A percentile compares a stretch with the other conserved stretches of the same genome.
Evolutionary conservation across 2,888 invertebrate genomes (phyloP).

Genomic region (Epistrophe grossulariae): DNA sequence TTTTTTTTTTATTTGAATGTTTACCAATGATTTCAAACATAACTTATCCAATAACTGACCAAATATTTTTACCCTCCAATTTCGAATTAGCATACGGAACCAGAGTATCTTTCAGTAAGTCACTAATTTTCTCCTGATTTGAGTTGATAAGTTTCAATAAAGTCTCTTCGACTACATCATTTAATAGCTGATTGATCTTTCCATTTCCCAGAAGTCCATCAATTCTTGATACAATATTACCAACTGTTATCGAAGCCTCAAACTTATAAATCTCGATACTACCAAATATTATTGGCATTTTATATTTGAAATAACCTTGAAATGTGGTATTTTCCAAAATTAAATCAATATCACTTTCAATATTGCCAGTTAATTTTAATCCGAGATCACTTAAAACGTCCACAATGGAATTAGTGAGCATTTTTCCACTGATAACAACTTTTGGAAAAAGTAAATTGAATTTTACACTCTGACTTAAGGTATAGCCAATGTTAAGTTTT

Average conservation of each 20-base stretch:
- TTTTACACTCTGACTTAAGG: slow-evolving; percentile 79
- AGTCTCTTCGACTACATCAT: slow-evolving; percentile 79
- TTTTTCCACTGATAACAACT: slow-evolving; percentile 77
- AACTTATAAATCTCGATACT: slow-evolving; percentile 81
- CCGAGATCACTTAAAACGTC: slow-evolving; percentile 78
- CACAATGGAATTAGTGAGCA: slow-evolving; percentile 78
- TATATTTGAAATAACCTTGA: slow-evolving; percentile 81
- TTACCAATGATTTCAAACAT: too few relatives aligned
- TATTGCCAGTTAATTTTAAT: slow-evolving; percentile 79
- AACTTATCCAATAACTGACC: slow-evolving; percentile 68
- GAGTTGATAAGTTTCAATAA: slow-evolving; percentile 79
- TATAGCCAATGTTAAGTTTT: slow-evolving; percentile 80
- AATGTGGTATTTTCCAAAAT: slow-evolving; percentile 79
- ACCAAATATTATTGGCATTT: slow-evolving; percentile 80
- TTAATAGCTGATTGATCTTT: slow-evolving; percentile 78
- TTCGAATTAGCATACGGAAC: slow-evolving; percentile 79
- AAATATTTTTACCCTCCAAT: slow-evolving; percentile 80
- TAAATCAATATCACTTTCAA: slow-evolving; percentile 79
- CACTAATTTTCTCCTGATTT: slow-evolving; percentile 79
- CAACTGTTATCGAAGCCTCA: slow-evolving; percentile 77
- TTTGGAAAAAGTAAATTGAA: slow-evolving; percentile 79
- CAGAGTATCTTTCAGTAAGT: slow-evolving; percentile 77
- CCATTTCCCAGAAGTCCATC: slow-evolving; percentile 79
- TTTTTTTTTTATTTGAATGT: not conserved
- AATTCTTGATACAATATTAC: slow-evolving; percentile 79